Evolutionary conservation across 2,888 invertebrate genomes (phyloP), one percentile per base, ranked within the genome.

Genomic region (Conus canariensis): DNA sequence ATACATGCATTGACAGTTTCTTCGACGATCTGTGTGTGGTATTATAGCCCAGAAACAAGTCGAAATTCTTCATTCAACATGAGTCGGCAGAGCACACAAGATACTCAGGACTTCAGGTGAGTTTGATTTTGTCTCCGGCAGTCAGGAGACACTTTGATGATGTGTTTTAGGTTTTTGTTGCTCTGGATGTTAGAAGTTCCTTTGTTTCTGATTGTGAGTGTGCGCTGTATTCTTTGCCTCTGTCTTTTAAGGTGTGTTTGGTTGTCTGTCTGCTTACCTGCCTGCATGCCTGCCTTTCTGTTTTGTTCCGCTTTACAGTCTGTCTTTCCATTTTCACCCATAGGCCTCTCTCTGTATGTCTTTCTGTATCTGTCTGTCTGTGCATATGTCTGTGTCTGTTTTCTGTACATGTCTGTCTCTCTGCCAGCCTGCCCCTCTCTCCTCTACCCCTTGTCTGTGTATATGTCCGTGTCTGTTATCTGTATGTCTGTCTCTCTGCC

Each of bases 31-130:
- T 64, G 86, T 86, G 8, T 86, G 2, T 86, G 12, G 1, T 86
- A 14, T 67, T n/a, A 6, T 91, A 94, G 94, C 90, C 94, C 94
- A 60, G 91, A 92, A 30, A 92, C 92, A 59, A 94, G 94, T 90
- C 93, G 93, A 56, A 93, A 93, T 87, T 94, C 94, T 70, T 94
- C 94, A 30, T 88, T 94, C 85, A 93, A 92, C 91, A 92, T 93
- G 89, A 95, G 94, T 90, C 93, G 94, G 74, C 95, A 95, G 90
- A 95, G 96, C 91, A 96, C 95, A n/a, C 96, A 96, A 91, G 96
- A 96, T 91, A 96, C 95, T n/a, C 96, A 96, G 91, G 96, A 96
- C 90, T 96, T 95, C 92, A 96, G 96, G 96, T 95, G 90, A 91
- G 85, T 64, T 25, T 25, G 22, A 12, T 56, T 6, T 30, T 74